Evolutionary conservation across 2,888 invertebrate species (phyloP).

Genomic region (Loripinus fragilis): DNA sequence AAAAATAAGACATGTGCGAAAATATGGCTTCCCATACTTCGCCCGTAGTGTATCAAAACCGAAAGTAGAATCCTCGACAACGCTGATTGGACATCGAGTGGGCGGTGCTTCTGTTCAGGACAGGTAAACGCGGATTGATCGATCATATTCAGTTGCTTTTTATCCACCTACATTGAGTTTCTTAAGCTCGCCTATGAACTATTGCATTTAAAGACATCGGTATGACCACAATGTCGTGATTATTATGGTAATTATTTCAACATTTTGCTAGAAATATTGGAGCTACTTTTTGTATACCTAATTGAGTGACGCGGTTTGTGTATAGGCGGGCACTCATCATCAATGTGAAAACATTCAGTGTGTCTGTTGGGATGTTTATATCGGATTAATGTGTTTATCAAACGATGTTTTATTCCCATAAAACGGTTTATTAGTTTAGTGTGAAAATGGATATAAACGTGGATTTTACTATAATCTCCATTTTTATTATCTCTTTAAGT

Average conservation of each 20-base stretch:
- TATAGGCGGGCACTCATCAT: constrained; percentile 15
- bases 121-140: constrained; percentile 25
- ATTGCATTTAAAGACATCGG: too few relatives aligned
- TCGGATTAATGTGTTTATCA: background rate
- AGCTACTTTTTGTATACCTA: background rate
- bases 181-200: too few relatives aligned
- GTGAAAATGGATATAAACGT: constrained; percentile 9
- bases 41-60: background rate
- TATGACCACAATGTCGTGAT: too few relatives aligned
- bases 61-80: constrained; percentile 17
- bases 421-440: constrained; percentile 3
- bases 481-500: background rate
- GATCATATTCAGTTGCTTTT: background rate
- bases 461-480: background rate
- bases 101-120: constrained; percentile 20
- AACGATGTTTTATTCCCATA: constrained; percentile 15
- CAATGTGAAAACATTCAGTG: constrained; percentile 5
- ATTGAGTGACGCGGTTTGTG: constrained; percentile 3
- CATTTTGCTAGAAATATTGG: background rate
- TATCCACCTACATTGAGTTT: too few relatives aligned
- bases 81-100: constrained; percentile 24
- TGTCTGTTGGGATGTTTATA: constrained; percentile 14
- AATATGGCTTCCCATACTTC: background rate
- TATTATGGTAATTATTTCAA: too few relatives aligned
- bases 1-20: too few relatives aligned